phyloP scores from a whole-genome alignment of 1,140 invertebrate species.

The Trichomalopsis sarcophagae region DNA sequence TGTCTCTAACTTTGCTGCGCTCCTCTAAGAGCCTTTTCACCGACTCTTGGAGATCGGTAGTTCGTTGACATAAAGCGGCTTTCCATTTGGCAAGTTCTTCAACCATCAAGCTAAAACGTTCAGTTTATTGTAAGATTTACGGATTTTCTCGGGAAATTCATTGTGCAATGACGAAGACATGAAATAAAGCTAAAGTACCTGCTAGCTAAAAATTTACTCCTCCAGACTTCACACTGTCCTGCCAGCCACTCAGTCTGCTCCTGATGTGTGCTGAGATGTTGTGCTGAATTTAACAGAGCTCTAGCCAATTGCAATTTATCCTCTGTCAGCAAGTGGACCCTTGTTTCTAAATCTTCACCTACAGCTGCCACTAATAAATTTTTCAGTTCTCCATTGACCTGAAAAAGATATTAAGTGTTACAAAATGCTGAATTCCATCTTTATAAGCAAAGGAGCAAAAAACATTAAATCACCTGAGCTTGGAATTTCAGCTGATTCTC shows the following conservation, averaged over 20 bases:
- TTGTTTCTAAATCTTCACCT: constrained; percentile 92
- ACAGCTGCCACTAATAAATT: constrained; percentile 94
- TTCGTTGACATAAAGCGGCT: constrained; percentile 84
- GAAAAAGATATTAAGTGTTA: constrained; percentile 52
- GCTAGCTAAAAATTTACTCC: constrained; percentile 95
- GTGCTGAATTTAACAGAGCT: constrained; percentile 88
- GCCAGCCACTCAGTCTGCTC: constrained; percentile 94
- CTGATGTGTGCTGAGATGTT: constrained; percentile 89
- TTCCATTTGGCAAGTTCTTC: constrained; percentile 92
- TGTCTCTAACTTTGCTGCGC: constrained; percentile 81
- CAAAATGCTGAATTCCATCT: constrained; percentile 30
- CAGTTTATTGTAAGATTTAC: constrained; percentile 48
- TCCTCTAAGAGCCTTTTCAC: constrained; percentile 86
- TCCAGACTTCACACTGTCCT: constrained; percentile 96
- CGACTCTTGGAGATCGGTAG: constrained; percentile 84
- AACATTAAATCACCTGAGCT: constrained; percentile 73
- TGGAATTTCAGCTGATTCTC: constrained; percentile 85
- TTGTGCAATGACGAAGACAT: too few species aligned
- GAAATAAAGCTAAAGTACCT: constrained; percentile 75
- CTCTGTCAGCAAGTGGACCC: constrained; percentile 91
- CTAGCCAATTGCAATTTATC: constrained; percentile 92
- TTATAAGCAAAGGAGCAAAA: constrained; percentile 2
- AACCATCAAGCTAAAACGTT: constrained; percentile 85
- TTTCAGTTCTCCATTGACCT: constrained; percentile 95
- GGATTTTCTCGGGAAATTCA: not conserved